These are phyloP conservation scores for Corynorhinus townsendii DNA, from an alignment of 2,113 vertebrate genomes.

Conservation along the genomic window DNA sequence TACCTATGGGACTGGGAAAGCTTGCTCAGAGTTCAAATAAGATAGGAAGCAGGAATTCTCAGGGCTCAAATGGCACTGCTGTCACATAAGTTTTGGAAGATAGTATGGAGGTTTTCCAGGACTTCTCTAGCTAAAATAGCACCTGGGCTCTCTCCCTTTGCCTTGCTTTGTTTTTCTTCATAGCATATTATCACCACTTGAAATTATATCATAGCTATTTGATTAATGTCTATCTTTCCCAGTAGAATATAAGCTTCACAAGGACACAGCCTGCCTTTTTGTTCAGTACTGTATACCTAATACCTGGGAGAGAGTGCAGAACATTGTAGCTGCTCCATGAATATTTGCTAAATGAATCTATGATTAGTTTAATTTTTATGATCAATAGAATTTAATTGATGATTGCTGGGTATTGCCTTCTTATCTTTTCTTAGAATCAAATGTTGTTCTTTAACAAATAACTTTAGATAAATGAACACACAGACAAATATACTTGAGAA, in stretches of 20 bases:
- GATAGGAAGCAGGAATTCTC: not conserved
- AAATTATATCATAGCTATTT: not conserved
- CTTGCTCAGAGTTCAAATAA: not conserved
- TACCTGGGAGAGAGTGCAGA: not conserved
- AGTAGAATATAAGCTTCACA: not conserved
- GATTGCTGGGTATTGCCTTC: not conserved
- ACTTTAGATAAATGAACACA: not conserved
- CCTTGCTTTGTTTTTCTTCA: not conserved
- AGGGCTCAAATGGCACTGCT: not conserved
- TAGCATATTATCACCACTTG: not conserved
- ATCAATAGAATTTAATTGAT: not conserved
- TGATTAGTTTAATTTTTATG: not conserved
- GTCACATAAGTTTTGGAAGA: not conserved
- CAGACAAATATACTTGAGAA: not conserved
- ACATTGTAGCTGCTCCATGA: not conserved
- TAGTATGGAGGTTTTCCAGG: not conserved
- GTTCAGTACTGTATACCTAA: not conserved
- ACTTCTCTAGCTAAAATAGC: not conserved
- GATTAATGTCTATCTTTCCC: not conserved
- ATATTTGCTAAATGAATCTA: not conserved
- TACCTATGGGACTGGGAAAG: not conserved
- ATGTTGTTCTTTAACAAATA: slow-evolving; percentile 23
- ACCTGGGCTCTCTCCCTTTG: not conserved
- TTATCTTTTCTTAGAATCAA: not conserved
- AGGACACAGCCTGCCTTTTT: not conserved